These are phyloP conservation scores for Trematocara macrostoma DNA, from an alignment of 2,113 vertebrate genomes.

Conservation along the genomic window DNA sequence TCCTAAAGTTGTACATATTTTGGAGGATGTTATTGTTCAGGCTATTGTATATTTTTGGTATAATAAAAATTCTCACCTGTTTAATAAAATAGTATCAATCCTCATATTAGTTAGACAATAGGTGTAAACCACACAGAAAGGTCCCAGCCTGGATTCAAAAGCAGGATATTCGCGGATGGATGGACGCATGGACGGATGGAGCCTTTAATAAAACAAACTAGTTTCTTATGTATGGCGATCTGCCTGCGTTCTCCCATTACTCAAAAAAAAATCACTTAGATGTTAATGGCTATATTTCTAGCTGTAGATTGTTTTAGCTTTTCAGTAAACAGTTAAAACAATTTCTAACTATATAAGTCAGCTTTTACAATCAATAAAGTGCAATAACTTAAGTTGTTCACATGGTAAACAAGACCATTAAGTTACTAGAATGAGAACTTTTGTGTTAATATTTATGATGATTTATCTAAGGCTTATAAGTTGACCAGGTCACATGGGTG, in stretches of 20 bases:
- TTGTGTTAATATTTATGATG: not conserved
- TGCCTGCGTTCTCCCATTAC: not conserved
- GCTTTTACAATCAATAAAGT: not conserved
- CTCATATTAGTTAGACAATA: not conserved
- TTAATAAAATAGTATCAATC: not conserved
- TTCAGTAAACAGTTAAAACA: not conserved
- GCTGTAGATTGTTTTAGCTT: not conserved
- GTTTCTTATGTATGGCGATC: not conserved
- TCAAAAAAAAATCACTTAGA: not conserved
- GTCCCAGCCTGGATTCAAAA: not conserved
- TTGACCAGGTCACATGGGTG: not conserved
- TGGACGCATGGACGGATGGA: not conserved
- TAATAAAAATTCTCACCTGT: not conserved
- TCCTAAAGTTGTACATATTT: not conserved
- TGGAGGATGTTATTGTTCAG: not conserved
- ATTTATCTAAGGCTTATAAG: not conserved
- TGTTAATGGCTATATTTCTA: not conserved
- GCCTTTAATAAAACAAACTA: not conserved
- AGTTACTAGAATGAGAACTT: not conserved
- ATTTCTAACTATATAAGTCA: not conserved
- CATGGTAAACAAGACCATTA: not conserved
- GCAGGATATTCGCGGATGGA: not conserved
- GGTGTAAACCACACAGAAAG: not conserved
- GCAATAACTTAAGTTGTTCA: not conserved
- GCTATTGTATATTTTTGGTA: not conserved